phyloP scores from a whole-genome alignment of 2,797 vertebrate genomes.

The Sebastes glaucus region DNA sequence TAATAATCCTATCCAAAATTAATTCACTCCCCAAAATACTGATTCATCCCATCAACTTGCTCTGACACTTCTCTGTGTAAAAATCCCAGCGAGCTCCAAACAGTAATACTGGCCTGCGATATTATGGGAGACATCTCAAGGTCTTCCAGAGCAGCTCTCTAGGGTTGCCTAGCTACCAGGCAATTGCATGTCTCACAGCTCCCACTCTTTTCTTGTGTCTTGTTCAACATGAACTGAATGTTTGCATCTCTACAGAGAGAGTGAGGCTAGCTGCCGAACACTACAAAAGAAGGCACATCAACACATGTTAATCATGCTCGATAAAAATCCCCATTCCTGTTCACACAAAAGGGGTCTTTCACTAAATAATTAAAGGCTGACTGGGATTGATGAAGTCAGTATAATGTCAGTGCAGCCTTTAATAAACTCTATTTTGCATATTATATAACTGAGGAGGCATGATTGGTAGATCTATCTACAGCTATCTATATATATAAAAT shows the following conservation, averaged over 20 bases:
- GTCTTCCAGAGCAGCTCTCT: slow-evolving; percentile 74
- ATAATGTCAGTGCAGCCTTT: slow-evolving; percentile 56
- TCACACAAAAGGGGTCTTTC: slow-evolving; percentile 55
- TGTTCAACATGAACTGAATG: slow-evolving; percentile 71
- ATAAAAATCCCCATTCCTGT: slow-evolving; percentile 40
- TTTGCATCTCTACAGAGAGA: slow-evolving; percentile 48
- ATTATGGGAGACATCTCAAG: slow-evolving; percentile 75
- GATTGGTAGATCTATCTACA: slow-evolving; percentile 10
- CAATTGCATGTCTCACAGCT: slow-evolving; percentile 69
- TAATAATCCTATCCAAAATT: slow-evolving; percentile 33
- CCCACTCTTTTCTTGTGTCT: slow-evolving; percentile 68
- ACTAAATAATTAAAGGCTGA: slow-evolving; percentile 65
- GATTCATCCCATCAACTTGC: slow-evolving; percentile 51
- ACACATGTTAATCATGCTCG: slow-evolving; percentile 62
- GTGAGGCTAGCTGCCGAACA: slow-evolving; percentile 48
- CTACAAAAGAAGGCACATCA: slow-evolving; percentile 60
- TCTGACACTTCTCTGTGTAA: slow-evolving; percentile 28
- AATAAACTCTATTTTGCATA: slow-evolving; percentile 51
- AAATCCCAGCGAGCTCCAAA: slow-evolving; percentile 42
- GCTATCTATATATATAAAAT: not conserved
- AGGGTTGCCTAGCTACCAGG: slow-evolving; percentile 82
- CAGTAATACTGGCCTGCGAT: slow-evolving; percentile 54
- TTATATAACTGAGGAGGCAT: slow-evolving; percentile 42
- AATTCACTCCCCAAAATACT: slow-evolving; percentile 39
- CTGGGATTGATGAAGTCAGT: slow-evolving; percentile 52